A percentile compares a stretch with the other conserved stretches of the same genome.
Evolutionary conservation across 2,888 invertebrate species (phyloP).

Genomic region (Germaria angustata): DNA sequence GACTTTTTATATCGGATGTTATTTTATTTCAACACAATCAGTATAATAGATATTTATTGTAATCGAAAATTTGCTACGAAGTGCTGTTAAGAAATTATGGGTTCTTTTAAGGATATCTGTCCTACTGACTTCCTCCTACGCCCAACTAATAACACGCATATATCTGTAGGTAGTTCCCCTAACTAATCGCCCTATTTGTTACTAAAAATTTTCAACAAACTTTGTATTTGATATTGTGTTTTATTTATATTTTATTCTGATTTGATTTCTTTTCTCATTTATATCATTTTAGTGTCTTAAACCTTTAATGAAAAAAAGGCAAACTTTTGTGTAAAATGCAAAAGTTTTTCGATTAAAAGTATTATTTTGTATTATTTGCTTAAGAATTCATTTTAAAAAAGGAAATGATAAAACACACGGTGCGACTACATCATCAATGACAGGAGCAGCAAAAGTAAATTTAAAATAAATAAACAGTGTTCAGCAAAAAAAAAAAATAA

Average conservation of each 20-base stretch:
- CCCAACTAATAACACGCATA: too few species aligned
- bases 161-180: neutral
- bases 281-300: conserved; percentile 47
- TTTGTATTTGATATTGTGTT: conserved; percentile 28
- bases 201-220: conserved; percentile 3
- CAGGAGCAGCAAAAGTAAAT: neutral
- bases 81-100: too few species aligned
- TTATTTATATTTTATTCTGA: conserved; percentile 23
- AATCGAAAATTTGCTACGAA: too few species aligned
- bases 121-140: too few species aligned
- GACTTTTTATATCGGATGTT: too few species aligned
- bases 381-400: conserved; percentile 54
- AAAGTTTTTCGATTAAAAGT: conserved; percentile 68
- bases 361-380: conserved; percentile 58
- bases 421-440: neutral
- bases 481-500: conserved; percentile 19
- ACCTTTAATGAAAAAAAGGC: conserved; percentile 44
- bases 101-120: too few species aligned
- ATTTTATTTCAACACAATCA: too few species aligned
- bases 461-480: conserved; percentile 8
- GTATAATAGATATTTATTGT: too few species aligned
- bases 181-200: neutral
- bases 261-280: conserved; percentile 2
- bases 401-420: conserved; percentile 26
- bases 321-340: conserved; percentile 52